Evolutionary conservation across 2,797 vertebrate genomes (phyloP), one percentile per base, ranked within the genome.

Genomic region (Triplophysa yarkandensis): DNA sequence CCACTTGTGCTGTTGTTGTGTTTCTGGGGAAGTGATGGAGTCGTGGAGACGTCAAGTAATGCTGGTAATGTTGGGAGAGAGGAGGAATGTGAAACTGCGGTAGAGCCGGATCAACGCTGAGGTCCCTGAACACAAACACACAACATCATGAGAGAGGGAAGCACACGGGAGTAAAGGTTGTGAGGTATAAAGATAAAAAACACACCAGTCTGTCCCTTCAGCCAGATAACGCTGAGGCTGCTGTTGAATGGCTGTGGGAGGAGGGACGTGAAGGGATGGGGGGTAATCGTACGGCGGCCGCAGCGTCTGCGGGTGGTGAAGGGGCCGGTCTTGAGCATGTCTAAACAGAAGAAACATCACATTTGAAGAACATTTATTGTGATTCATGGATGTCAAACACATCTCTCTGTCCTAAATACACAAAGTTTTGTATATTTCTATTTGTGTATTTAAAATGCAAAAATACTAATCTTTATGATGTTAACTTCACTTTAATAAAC

Each of bases 31-130:
- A 98, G 85, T 98, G 96, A 86, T 98, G 97, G 91, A 98, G 92
- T 83, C 96, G 93, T 81, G 96, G 95, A 71, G 95, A 95, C 13
- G 96, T 93, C 88, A 99, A 86, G 89, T 98, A 98, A 92, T 98
- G 97, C 89, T 98, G 97, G 94, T 97, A 98, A 89, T 96, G 96
- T 90, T 98, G 96, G n/a, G 95, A 95, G 86, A 98, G 91, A 0
- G 95, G 93, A 71, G 95, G 95, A 86, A 98, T 93, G 88, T 99
- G 97, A 91, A 96, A 98, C 91, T 98, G 97, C 77, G 94, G 92
- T 86, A 98, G 89, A 68, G 94, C 93, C 0, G 95, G 92, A 6
- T 98, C 97, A 0, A 98, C 95, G 17, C 97, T 99, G 87, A 99
- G 93, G 87, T 99, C 97, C 97, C 97, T 99, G 87, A 43, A 55